phyloP scores from a whole-genome alignment of 2,888 invertebrate species.

The Acanthosoma haemorrhoidale region DNA sequence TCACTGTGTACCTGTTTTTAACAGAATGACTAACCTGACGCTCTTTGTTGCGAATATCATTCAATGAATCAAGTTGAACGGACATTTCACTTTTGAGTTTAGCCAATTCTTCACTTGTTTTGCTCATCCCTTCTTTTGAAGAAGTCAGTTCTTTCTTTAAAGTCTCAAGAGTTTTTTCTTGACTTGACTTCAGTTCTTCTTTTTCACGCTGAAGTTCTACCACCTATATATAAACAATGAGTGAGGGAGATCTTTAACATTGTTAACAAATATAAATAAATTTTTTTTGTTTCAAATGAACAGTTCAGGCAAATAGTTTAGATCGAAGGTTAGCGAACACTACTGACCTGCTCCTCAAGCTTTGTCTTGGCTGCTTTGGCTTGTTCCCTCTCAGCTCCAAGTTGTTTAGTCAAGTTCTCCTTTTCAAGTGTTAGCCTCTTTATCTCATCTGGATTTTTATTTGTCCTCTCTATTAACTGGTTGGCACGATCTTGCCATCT shows the following conservation, averaged over 20 bases:
- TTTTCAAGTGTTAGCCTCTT: constrained; percentile 75
- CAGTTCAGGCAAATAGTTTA: neutral
- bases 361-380: constrained; percentile 59
- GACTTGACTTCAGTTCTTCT: constrained; percentile 23
- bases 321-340: no score
- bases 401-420: constrained; percentile 70
- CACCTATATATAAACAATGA: neutral
- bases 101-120: constrained; percentile 43
- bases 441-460: constrained; percentile 89
- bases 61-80: constrained; percentile 61
- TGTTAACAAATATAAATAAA: neutral
- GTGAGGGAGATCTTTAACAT: neutral
- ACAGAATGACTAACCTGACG: constrained; percentile 46
- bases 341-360: constrained; percentile 60
- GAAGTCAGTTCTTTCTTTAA: constrained; percentile 54
- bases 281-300: no score
- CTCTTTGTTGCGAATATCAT: constrained; percentile 58
- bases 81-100: constrained; percentile 61
- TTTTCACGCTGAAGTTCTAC: constrained; percentile 19
- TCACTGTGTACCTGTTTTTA: no score
- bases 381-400: constrained; percentile 69
- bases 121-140: constrained; percentile 56
- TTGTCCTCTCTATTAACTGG: constrained; percentile 80
- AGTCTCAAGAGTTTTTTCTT: constrained; percentile 24
- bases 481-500: constrained; percentile 83